Base-by-base conservation (phyloP, 2,888 invertebrate species). In the Cephus spinipes region DNA sequence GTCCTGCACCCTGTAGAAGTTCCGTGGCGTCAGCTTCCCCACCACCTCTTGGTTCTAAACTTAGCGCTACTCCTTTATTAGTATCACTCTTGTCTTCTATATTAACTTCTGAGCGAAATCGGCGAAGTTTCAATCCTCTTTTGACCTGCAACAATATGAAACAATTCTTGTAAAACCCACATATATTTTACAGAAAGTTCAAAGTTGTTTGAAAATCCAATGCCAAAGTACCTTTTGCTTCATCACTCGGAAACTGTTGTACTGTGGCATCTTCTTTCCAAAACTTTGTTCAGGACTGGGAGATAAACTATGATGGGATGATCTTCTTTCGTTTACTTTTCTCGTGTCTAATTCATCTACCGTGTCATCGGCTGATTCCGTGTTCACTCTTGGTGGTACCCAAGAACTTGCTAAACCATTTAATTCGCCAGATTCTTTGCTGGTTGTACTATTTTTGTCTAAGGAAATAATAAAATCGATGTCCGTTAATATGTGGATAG, bases 11-110 rank as follows among this genome's bases (percentile, higher is more conserved):
- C 78, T 88, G 89, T n/a, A 90, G 85, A 33, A 93, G 88, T 76
- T 92, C 93, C 4, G 91, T 91, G 0, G 92, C 91, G 78, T 92
- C 91, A 9, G 92, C 88, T 73, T 93, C 92, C 12, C 92, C 92
- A 1, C 89, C 90, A 3, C 90, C 91, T 74, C 91, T 85, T 4
- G 91, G 90, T 79, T 91, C 91, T 71, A 91, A 82, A 74, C 89
- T 89, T 55, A 89, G 79, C 9, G 89, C 84, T 30, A 89, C 85
- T 11, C 89, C 88, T 76, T 90, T 89, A 6, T 84, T 85, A 12
- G 86, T 82, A 23, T 87, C 88, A 9, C 83, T 80, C 33, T 89
- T 88, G 6, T 92, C 92, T 73, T 89, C 90, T 55, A 93, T 92
- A 83, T 91, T 91, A 40, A 91, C 90, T 88, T 92, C 90, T 77